phyloP scores from a whole-genome alignment of 2,888 invertebrate species.

The Habrosyne pyritoides region DNA sequence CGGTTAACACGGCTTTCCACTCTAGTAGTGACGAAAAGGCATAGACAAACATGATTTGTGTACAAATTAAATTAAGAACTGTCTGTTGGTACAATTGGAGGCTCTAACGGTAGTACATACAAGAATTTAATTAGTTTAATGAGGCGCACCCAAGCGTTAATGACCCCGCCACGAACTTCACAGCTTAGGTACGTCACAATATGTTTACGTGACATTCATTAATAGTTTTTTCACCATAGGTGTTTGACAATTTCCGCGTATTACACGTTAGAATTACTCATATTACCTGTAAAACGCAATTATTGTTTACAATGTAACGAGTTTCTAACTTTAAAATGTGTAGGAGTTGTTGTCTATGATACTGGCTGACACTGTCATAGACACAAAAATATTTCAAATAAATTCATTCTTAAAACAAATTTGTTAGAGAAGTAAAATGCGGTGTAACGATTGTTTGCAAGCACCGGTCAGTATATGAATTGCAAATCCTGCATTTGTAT shows the following conservation, averaged over 20 bases:
- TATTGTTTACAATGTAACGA: neutral
- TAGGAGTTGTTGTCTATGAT: neutral
- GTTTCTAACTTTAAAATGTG: neutral
- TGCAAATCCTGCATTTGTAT: constrained; percentile 3
- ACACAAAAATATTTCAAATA: neutral
- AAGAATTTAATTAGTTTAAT: constrained; percentile 41
- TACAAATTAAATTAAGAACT: neutral
- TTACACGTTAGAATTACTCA: neutral
- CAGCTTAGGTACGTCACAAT: constrained; percentile 22
- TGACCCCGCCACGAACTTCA: constrained; percentile 44
- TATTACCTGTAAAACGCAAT: neutral
- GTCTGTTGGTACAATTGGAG: neutral
- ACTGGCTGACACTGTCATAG: neutral
- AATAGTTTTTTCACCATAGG: neutral
- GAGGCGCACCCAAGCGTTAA: constrained; percentile 48
- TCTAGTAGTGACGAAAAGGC: neutral
- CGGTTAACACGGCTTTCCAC: neutral
- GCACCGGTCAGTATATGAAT: neutral
- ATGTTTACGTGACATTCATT: constrained; percentile 10
- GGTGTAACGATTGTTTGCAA: neutral
- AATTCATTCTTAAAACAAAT: neutral
- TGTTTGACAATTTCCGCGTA: neutral
- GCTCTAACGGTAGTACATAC: neutral
- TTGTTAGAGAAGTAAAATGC: neutral
- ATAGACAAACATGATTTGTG: neutral